Base-by-base conservation (phyloP, 37 sponge, comb jelly and placozoan species). In the Aplysina aerophoba region DNA sequence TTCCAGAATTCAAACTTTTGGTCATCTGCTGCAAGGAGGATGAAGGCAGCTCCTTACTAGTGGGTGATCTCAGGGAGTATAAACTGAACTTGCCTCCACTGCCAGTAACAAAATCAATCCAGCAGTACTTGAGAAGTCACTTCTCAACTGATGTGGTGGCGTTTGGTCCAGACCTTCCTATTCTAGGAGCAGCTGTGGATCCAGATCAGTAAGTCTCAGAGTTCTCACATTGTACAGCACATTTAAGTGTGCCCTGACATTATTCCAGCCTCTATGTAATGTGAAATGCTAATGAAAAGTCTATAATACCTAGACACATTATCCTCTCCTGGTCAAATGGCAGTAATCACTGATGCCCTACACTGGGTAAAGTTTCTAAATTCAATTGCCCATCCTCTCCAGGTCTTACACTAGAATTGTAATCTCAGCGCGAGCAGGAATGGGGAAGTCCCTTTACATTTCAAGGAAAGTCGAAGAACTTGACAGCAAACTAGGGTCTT, bases 361-460 rank as follows among this genome's bases (percentile, higher is more conserved):
- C n/a, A n/a, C 14, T 24, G 27, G 14, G n/a, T 25, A 14, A 25
- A 20, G 19, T 58, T 19, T 58, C 17, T 58, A 19, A 62, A 28
- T 11, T 27, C 11, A 62, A 62, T 62, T 62, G 64, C 28, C 64
- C 50, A 11, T n/a, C n/a, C n/a, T n/a, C n/a, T 68, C 16, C 67
- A 92, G 92, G 34, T 88, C 86, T 0, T 66, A 59, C 80, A 89
- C 90, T 14, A 50, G 94, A 44, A 87, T 94, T 0, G 91, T 94
- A 12, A 59, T 81, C 11, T 94, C 91, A 36, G 19, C 33, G 15
- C 74, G 84, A 22, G 68, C 94, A 27, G 94, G 94, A 33, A 90
- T 94, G 91, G 94, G 94, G 6, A 94, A 94, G 77, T 82, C 91
- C 20, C 66, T 90, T 22, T 94, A 73, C 78, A 81, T 94, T 21